These are phyloP conservation scores for Byasa hedistus DNA, from an alignment of 2,888 invertebrate genomes.

Conservation along the genomic window DNA sequence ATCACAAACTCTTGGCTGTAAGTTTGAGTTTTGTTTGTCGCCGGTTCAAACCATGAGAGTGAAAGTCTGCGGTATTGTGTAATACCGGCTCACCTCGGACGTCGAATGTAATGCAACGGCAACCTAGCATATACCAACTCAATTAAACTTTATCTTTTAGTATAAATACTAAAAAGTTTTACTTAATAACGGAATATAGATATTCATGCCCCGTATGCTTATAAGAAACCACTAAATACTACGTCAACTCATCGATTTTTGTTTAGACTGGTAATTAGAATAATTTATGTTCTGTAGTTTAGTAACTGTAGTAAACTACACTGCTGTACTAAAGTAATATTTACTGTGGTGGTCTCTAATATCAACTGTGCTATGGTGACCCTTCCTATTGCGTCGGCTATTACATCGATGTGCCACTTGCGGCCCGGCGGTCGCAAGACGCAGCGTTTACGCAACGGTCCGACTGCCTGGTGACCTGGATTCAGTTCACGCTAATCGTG, in stretches of 20 bases:
- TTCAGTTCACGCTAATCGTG: conserved; percentile 45
- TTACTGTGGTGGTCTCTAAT: too few relatives aligned
- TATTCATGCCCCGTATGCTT: too few relatives aligned
- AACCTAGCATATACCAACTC: conserved; percentile 40
- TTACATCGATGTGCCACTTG: conserved; percentile 63
- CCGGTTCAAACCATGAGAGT: conserved; percentile 43
- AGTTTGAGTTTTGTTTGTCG: conserved; percentile 42
- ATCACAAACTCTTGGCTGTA: neutral
- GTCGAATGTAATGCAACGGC: conserved; percentile 43
- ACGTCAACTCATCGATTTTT: too few relatives aligned
- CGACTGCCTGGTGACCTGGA: conserved; percentile 45
- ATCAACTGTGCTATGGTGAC: conserved; percentile 6
- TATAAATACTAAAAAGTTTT: neutral
- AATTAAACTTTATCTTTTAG: conserved; percentile 1
- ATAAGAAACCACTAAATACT: too few relatives aligned
- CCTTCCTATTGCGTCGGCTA: conserved; percentile 32
- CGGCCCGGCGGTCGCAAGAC: conserved; percentile 29
- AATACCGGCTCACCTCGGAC: conserved; percentile 61
- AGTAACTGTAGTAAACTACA: too few relatives aligned
- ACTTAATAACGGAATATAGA: too few relatives aligned
- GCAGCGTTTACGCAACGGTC: conserved; percentile 32
- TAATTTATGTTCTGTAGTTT: too few relatives aligned
- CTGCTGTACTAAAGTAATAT: too few relatives aligned
- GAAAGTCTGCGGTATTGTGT: conserved; percentile 70
- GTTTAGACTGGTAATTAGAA: too few relatives aligned